Evolutionary conservation across 2,113 vertebrate species (phyloP).

Genomic region (Cheirogaleus medius): DNA sequence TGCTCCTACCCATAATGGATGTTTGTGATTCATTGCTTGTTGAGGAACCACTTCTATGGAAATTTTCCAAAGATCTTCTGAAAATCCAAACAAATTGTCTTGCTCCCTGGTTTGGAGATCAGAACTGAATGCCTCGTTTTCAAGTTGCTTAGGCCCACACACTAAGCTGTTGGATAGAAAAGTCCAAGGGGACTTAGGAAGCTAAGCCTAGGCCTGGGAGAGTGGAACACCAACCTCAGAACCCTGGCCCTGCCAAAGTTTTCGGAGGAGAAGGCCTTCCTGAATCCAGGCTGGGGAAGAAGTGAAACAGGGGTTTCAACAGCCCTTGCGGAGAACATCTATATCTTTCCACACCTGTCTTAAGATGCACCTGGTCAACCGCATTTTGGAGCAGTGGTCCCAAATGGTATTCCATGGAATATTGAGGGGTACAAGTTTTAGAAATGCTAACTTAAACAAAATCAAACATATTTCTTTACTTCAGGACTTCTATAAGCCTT

Average conservation of each 20-base stretch:
- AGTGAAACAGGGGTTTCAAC: no score
- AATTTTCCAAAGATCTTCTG: conserved; percentile 56
- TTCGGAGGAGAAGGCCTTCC: not conserved
- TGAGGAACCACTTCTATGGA: conserved; percentile 37
- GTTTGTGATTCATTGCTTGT: conserved; percentile 61
- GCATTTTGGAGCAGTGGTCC: not conserved
- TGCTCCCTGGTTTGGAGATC: conserved; percentile 31
- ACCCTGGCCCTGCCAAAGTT: not conserved
- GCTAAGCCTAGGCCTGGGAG: conserved; percentile 7
- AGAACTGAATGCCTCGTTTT: conserved; percentile 50
- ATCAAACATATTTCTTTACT: not conserved
- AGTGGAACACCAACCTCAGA: not conserved
- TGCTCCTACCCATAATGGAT: conserved; percentile 33
- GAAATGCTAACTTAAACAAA: not conserved
- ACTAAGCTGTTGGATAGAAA: conserved; percentile 36
- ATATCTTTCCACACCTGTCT: not conserved
- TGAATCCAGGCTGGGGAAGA: not conserved
- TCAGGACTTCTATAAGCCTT: not conserved
- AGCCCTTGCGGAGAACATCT: not conserved
- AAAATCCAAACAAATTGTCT: conserved; percentile 68
- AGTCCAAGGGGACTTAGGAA: conserved; percentile 7
- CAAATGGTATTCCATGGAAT: not conserved
- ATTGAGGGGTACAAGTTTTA: not conserved
- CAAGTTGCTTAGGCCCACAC: conserved; percentile 62
- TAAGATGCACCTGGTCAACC: not conserved